phyloP scores from a whole-genome alignment of 2,797 vertebrate species.

The Gallinago solitaria region DNA sequence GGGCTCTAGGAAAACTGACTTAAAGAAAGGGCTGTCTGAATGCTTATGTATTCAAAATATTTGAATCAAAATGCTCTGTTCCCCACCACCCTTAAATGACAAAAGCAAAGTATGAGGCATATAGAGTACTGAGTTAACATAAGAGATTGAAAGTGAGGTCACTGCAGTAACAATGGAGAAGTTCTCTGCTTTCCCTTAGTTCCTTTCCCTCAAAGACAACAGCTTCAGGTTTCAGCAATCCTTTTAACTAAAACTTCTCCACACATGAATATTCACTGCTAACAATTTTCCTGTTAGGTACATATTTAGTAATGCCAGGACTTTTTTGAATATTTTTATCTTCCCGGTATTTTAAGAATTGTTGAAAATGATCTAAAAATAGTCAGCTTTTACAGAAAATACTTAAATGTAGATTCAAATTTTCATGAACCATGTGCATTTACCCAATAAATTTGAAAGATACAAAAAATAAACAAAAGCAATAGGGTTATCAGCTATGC shows the following conservation, averaged over 20 bases:
- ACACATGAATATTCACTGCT: background rate
- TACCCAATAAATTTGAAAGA: background rate
- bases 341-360: background rate
- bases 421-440: background rate
- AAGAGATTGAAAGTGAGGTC: background rate
- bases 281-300: background rate
- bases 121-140: accelerated
- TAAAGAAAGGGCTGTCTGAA: background rate
- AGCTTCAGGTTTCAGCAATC: background rate
- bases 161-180: background rate
- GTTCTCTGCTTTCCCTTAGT: background rate
- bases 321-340: background rate
- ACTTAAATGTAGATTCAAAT: background rate
- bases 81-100: background rate
- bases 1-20: background rate
- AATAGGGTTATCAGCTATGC: background rate
- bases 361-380: background rate
- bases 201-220: background rate
- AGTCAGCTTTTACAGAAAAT: background rate
- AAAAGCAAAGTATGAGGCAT: background rate
- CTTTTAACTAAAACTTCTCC: background rate
- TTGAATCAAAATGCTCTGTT: background rate
- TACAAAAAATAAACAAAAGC: background rate
- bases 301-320: background rate
- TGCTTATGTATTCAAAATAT: background rate